Conservation (phyloP, 2,797 vertebrate species). For the Micrastur ruficollis region DNA sequence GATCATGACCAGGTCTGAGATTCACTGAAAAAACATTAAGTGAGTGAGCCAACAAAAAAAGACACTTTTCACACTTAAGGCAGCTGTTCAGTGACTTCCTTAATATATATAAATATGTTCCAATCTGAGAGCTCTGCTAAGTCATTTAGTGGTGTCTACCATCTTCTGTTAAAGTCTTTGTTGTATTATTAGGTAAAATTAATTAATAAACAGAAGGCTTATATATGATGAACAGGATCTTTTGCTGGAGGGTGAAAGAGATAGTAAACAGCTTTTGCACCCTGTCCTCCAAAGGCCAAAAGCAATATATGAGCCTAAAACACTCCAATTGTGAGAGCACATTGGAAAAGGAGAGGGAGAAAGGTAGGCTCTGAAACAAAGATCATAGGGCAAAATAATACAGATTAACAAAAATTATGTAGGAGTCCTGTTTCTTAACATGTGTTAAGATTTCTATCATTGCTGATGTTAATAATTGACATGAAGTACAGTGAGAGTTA, state of each 20-base stretch:
- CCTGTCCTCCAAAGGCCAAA: not conserved
- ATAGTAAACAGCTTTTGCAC: not conserved
- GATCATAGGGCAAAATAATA: constrained; percentile 23
- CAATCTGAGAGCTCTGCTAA: not conserved
- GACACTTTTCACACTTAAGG: not conserved
- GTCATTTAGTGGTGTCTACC: not conserved
- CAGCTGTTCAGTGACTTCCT: not conserved
- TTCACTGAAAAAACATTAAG: not conserved
- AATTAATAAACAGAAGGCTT: not conserved
- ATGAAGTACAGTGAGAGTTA: constrained; percentile 52
- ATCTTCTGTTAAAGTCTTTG: not conserved
- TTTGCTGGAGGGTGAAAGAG: not conserved
- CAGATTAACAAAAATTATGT: constrained; percentile 40
- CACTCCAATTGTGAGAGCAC: not conserved
- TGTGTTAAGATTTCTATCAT: constrained; percentile 71
- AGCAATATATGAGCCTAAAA: not conserved
- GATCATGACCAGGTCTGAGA: not conserved
- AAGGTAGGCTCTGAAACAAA: not conserved
- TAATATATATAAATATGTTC: not conserved
- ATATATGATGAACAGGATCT: not conserved
- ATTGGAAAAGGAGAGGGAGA: not conserved
- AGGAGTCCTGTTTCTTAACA: constrained; percentile 38
- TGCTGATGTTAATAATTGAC: constrained; percentile 72
- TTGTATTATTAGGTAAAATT: not conserved
- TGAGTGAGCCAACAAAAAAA: not conserved